Percentiles rank a stretch among this genome's conserved stretches.
Conservation (phyloP, 1,140 invertebrate species). For the Temnothorax curvispinosus region DNA sequence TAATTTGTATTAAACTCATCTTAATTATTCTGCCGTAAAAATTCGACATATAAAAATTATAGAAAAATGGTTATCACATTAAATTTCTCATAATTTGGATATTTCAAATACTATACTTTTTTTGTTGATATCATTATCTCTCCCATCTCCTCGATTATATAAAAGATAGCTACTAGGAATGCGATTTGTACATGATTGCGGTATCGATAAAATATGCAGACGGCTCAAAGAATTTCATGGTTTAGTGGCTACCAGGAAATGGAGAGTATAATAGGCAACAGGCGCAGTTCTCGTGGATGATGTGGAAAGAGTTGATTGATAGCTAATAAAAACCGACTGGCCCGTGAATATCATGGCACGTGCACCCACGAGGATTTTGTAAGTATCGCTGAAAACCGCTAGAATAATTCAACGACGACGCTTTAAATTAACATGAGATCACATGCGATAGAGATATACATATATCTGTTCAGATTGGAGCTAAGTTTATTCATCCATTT, state of each 20-base stretch:
- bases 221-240: conserved; percentile 36
- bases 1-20: background rate
- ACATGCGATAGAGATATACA: background rate
- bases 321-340: conserved; percentile 24
- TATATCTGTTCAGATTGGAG: background rate
- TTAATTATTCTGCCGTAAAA: background rate
- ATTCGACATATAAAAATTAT: background rate
- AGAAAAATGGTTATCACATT: background rate
- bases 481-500: background rate
- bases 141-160: background rate
- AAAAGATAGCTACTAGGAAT: conserved; percentile 32
- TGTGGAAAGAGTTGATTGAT: conserved; percentile 34
- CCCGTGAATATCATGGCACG: background rate
- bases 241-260: conserved; percentile 39
- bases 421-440: background rate
- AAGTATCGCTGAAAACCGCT: background rate
- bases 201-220: conserved; percentile 36
- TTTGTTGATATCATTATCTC: background rate
- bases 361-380: background rate
- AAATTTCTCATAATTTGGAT: background rate
- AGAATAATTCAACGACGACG: background rate
- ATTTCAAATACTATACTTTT: background rate
- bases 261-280: conserved; percentile 43
- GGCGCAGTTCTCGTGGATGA: conserved; percentile 5
- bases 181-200: conserved; percentile 25